phyloP scores from a whole-genome alignment of 1,140 invertebrate genomes.

The Pseudomyrmex cubaensis region DNA sequence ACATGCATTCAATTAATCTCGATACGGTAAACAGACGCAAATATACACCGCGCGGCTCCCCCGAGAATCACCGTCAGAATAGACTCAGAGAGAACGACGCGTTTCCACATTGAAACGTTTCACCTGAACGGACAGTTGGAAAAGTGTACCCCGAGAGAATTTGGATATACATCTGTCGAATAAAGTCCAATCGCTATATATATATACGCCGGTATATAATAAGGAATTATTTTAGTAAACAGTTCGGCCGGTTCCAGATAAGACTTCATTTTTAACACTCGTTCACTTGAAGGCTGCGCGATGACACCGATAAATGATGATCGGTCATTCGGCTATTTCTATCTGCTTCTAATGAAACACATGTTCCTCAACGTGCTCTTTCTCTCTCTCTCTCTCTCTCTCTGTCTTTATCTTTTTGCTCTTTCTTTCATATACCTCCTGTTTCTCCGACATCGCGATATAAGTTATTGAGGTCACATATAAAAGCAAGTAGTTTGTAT shows the following conservation, averaged over 20 bases:
- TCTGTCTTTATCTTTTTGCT: too few relatives aligned
- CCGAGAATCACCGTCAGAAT: background rate
- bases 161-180: background rate
- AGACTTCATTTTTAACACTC: constrained; percentile 18
- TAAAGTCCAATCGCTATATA: constrained; percentile 14
- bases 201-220: background rate
- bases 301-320: constrained; percentile 21
- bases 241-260: constrained; percentile 11
- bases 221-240: constrained; percentile 28
- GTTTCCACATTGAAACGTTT: background rate
- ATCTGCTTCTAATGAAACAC: background rate
- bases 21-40: constrained; percentile 16
- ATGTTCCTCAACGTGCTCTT: background rate
- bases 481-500: background rate
- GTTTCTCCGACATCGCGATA: too few relatives aligned
- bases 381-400: background rate
- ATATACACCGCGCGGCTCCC: background rate
- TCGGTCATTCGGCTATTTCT: background rate
- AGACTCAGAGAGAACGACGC: background rate
- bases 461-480: background rate
- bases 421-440: too few relatives aligned
- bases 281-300: constrained; percentile 1
- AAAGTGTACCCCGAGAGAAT: constrained; percentile 2
- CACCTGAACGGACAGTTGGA: background rate
- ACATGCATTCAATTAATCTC: constrained; percentile 32